Evolutionary conservation across 2,888 invertebrate genomes (phyloP).

Genomic region (Cremastinae sp.): DNA sequence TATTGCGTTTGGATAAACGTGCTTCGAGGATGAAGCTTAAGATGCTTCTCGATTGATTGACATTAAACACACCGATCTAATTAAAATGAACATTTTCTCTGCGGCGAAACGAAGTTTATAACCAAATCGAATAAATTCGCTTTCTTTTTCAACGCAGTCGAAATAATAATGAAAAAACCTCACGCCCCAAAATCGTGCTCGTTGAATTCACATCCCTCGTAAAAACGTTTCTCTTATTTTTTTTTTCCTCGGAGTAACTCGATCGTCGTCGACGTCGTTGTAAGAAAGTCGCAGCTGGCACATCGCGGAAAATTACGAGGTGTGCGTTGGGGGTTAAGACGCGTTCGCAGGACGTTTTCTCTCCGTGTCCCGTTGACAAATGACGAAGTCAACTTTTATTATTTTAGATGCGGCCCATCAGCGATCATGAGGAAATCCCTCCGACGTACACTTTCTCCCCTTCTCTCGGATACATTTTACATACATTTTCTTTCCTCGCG

Average conservation of each 20-base stretch:
- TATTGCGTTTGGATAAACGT: no score
- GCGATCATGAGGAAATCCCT: slow-evolving; percentile 52
- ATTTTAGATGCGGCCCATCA: slow-evolving; percentile 79
- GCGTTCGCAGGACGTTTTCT: slow-evolving; percentile 65
- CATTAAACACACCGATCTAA: no score
- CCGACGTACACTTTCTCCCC: slow-evolving; percentile 46
- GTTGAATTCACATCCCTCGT: slow-evolving; percentile 50
- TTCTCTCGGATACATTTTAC: slow-evolving; percentile 75
- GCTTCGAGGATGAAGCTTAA: no score
- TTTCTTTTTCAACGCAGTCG: not conserved
- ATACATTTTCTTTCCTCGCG: slow-evolving; percentile 69
- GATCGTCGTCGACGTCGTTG: slow-evolving; percentile 54
- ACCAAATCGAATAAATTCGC: slow-evolving; percentile 5
- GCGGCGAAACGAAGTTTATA: slow-evolving; percentile 9
- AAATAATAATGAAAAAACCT: not conserved
- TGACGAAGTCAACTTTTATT: slow-evolving; percentile 79
- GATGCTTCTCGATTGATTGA: no score
- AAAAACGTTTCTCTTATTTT: slow-evolving; percentile 21
- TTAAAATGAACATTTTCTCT: slow-evolving; percentile 2
- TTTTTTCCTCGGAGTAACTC: slow-evolving; percentile 39
- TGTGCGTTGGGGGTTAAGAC: slow-evolving; percentile 64
- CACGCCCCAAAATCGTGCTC: slow-evolving; percentile 47
- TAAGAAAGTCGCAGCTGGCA: slow-evolving; percentile 71
- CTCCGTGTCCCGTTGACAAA: slow-evolving; percentile 74
- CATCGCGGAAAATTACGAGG: slow-evolving; percentile 74